A percentile compares a stretch with the other conserved stretches of the same genome.
These are phyloP conservation scores for Rhodinocichla rosea DNA, from an alignment of 2,113 vertebrate species.

Conservation along the genomic window DNA sequence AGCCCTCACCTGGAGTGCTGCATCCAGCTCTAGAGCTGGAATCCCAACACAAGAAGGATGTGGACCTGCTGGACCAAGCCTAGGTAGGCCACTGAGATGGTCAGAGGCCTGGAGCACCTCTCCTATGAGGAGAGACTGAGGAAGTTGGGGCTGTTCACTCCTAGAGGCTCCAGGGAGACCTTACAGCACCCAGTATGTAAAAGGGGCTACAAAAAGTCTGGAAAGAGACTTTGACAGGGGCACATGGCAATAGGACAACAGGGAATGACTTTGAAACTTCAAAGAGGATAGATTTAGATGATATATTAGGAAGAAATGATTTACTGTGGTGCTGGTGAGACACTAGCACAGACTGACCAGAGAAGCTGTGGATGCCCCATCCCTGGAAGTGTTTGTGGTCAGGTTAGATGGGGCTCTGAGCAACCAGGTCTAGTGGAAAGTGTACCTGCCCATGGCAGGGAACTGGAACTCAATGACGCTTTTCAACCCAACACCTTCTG, in stretches of 20 bases:
- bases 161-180: background rate
- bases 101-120: background rate
- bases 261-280: background rate
- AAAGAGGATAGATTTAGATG: background rate
- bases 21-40: background rate
- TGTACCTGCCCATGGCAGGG: background rate
- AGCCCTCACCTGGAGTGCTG: background rate
- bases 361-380: background rate
- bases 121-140: background rate
- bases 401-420: background rate
- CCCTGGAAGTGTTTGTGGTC: accelerated
- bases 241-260: accelerated
- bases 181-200: background rate
- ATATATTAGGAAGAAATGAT: background rate
- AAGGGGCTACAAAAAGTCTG: background rate
- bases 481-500: background rate
- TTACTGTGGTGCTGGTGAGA: background rate
- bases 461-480: accelerated
- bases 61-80: background rate
- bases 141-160: background rate
- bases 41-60: background rate
- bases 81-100: background rate
- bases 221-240: background rate
- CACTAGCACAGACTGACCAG: background rate
- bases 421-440: background rate